Base-by-base conservation (phyloP, 2,113 vertebrate species). In the Sylvia atricapilla region DNA sequence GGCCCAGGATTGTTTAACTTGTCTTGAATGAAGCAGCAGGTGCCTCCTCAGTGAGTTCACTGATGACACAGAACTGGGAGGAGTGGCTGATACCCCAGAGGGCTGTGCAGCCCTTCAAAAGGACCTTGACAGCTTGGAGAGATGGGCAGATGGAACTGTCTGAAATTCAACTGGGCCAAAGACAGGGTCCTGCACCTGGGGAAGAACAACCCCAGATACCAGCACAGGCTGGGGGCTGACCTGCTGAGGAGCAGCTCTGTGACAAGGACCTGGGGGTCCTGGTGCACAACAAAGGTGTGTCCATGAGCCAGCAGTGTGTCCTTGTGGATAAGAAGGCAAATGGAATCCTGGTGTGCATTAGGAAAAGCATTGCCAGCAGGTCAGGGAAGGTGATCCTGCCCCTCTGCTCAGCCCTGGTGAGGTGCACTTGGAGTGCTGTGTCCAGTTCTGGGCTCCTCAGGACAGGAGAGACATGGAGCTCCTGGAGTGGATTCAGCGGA, bases 81-180 rank as follows among this genome's bases (percentile, higher is more conserved):
- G 28, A 82, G 53, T 0, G 4, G 28, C 4, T 0, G 0, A 10
- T 53, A 5, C 20, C 15, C 53, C n/a, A 60, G 20, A 3, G 69
- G 0, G 33, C 46, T 46, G 33, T 15, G 9, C 53, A 75, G 53
- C n/a, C 62, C 46, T 60, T 21, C 5, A 25, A 46, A 53, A 7
- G 39, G n/a, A 1, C 15, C 15, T 66, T 0, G 1, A 15, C 68
- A 46, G 28, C 1, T 0, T 74, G 77, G 46, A 74, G 33, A 75
- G 39, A 68, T 7, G 46, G 39, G 2, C 46, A 75, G 28, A 5
- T 25, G 43, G 33, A 82, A 46, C 69, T 14, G 5, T 24, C 37
- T 53, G 69, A 67, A 67, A 82, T 24, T n/a, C 62, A 30, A 1
- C 52, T 39, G 46, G 3, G 33, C 28, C 5, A 30, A 74, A 30